A percentile compares a stretch with the other conserved stretches of the same genome.
phyloP scores from a whole-genome alignment of 2,113 vertebrate genomes.

The western clawed frog (Xenopus tropicalis) region DNA sequence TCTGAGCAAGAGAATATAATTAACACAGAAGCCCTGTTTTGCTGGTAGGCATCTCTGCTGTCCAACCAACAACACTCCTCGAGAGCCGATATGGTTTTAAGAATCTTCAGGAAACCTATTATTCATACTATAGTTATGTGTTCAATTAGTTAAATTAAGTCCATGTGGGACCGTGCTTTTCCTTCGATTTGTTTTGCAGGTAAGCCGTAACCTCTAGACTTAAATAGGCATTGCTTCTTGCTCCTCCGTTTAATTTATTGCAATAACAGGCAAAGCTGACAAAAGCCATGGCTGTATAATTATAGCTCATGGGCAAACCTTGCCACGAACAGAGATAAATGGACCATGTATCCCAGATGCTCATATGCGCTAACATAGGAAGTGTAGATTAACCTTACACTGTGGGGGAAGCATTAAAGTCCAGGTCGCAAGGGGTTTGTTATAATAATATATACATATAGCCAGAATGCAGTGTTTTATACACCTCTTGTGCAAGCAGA shows the following conservation, averaged over 20 bases:
- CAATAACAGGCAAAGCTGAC: slow-evolving; percentile 23
- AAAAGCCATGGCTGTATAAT: slow-evolving; percentile 26
- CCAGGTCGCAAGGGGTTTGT: slow-evolving; percentile 12
- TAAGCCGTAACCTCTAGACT: slow-evolving; percentile 22
- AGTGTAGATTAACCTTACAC: slow-evolving; percentile 25
- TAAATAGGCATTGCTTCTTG: slow-evolving; percentile 25
- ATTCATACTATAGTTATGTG: not conserved
- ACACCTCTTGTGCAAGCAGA: not conserved
- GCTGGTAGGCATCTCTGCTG: not conserved
- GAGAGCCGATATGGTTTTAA: not conserved
- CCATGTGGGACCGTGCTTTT: slow-evolving; percentile 12
- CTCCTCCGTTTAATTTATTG: slow-evolving; percentile 22
- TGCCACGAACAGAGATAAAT: slow-evolving; percentile 29
- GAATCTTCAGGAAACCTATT: slow-evolving; percentile 3
- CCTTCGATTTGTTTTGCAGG: slow-evolving; percentile 29
- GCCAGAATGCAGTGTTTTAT: not conserved
- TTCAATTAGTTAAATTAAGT: slow-evolving; percentile 18
- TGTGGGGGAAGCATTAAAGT: not conserved
- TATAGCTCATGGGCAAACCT: slow-evolving; percentile 24
- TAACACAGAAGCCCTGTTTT: not conserved
- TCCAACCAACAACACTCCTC: not conserved
- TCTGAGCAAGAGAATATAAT: not conserved
- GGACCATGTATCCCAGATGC: not conserved
- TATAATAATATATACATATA: slow-evolving; percentile 19
- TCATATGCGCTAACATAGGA: slow-evolving; percentile 8